Evolutionary conservation across 1,140 invertebrate species (phyloP), one percentile per base, ranked within the genome.

Genomic region (Macrostomum lignano): DNA sequence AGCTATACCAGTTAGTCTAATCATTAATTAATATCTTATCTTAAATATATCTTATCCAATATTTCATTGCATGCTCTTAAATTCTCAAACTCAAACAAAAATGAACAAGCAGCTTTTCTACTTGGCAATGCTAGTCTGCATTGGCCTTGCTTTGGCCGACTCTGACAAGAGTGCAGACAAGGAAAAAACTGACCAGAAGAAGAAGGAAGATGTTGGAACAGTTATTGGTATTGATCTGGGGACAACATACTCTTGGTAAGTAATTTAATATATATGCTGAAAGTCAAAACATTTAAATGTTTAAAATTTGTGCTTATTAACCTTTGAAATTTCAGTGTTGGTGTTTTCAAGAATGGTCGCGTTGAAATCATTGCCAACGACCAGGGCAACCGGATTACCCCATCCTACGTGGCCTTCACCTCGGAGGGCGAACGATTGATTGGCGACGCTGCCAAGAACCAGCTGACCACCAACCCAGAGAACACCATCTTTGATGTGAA

Each of bases 291-390:
- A n/a, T n/a, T n/a, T n/a, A n/a, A 6, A 5, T 28, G 19, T 30
- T 7, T 30, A 3, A 28, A 30, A 21, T 6, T 5, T 28, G 19
- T 15, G 15, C 19, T 3, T 15, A 30, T 31, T 33, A 9, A 19
- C 22, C 39, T 30, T 4, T 38, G 37, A 36, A 37, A 32, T 46
- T 64, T 38, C 55, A 88, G 82, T 68, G 84, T 93, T 49, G 84
- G 82, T 44, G 81, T 94, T 7, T 91, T 86, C 57, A 91, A 88
- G 55, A 88, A 91, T 63, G 82, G 82, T 29, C 66, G 81, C 37
- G 82, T 93, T 15, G 82, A 93, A 67, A 93, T 94, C 43, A 93
- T 93, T 44, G 79, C 84, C 38, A 93, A 94, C 47, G 84, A 94
- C 56, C 82, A 91, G 59, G 84, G 84, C 60, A 93, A 93, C 58